Base-by-base conservation (phyloP, 2,113 vertebrate species). In the Melanocharis versteri region DNA sequence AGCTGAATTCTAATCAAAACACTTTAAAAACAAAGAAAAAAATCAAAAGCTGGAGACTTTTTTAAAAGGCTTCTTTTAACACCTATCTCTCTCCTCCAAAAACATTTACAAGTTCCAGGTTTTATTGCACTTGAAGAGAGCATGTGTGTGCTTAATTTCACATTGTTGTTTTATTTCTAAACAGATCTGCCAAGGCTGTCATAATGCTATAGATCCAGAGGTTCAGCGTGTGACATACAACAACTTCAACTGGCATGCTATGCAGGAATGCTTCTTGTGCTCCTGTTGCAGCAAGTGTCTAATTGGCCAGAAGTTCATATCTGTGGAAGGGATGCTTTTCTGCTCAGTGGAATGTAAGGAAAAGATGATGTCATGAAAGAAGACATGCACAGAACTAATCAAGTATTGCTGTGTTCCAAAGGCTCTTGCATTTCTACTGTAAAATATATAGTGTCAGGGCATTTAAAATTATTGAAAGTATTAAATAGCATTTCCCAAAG, bases 301-400 rank as follows among this genome's bases (percentile, higher is more conserved):
- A 15, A 98, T 99, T 19, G 99, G 98, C 56, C 98, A 99, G 97
- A 99, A 99, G 97, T 99, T 99, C 97, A 99, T 99, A 98, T 99
- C 98, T 0, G 92, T 98, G 68, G 98, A 99, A 97, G 98, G 97
- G 73, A 98, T 98, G 98, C 98, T 99, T 47, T 98, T 99, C 96
- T 99, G 99, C 94, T 99, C 99, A 0, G 98, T 99, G 83, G 98
- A 99, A 82, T 99, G 99, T 98, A 99, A 99, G 97, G 99, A 99
- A 97, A 99, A 99, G 95, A 97, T 98, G 97, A 92, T 95, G 90
- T 98, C 97, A 26, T 98, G 97, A 94, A 61, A 87, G 42, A 58
- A 53, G 53, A 72, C 3, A 1, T 62, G 54, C 54, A 83, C 68
- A 23, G 76, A 95, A 57, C 54, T 83, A 90, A 87, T 48, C 71